Base-by-base conservation (phyloP, 2,888 invertebrate genomes). In the Entomobrya multifasciata region DNA sequence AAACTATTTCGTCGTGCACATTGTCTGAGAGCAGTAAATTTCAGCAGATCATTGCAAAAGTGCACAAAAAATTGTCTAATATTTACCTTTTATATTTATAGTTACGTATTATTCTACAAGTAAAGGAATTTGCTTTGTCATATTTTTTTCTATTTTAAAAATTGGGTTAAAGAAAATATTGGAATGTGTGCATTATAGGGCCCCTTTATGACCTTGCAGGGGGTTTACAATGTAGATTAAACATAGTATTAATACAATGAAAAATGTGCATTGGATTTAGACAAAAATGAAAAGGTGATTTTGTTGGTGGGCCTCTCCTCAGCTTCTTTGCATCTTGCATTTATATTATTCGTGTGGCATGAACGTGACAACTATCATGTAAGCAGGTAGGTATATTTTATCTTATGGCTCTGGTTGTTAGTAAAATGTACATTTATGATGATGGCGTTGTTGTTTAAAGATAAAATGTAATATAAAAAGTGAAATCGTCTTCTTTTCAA, bases 401-500 rank as follows among this genome's bases (percentile, higher is more conserved):
- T n/a, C 6, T n/a, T n/a, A n/a, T 30, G 36, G 41, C 8, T 36
- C 3, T 17, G 10, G 65, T 72, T 10, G 22, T 49, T 47, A 13
- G 27, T 20, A n/a, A n/a, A n/a, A n/a, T n/a, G n/a, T n/a, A n/a
- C 25, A 25, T 8, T 60, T 15, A 65, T 20, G 5, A 20, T 10
- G 20, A 62, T 62, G 25, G 25, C 25, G 30, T 20, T 20, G n/a
- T 55, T 55, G 55, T 17, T 27, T 27, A 10, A n/a, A n/a, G 25
- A 36, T 36, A 36, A 36, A 36, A 36, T 36, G 36, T 8, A 36
- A 6, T 44, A 25, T 22, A 80, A 80, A 80, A 80, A 80, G 80
- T 80, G 80, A 80, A 80, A 80, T 80, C 80, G 80, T 22, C 80
- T 20, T 36, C 8, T 4, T 4, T 36, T 36, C 8, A 36, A 8